phyloP scores from a whole-genome alignment of 1,140 invertebrate genomes.

The Papilio xuthus region DNA sequence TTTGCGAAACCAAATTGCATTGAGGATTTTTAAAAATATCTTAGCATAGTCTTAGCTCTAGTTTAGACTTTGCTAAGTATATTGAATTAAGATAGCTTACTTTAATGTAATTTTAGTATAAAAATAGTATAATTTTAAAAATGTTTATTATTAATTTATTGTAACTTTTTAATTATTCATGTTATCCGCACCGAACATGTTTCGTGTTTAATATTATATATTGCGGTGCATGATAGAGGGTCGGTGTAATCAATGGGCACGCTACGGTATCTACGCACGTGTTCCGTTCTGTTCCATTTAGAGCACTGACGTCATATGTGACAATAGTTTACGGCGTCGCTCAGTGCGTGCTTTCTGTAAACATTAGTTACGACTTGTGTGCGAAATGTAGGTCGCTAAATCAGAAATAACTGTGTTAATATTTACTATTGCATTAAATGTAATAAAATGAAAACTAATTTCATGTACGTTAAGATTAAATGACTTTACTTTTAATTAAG shows the following conservation, averaged over 20 bases:
- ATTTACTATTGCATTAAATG: background rate
- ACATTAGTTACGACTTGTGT: conserved; percentile 6
- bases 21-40: background rate
- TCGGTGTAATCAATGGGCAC: background rate
- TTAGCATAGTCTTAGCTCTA: background rate
- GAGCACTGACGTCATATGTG: conserved; percentile 17
- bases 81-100: too few species aligned
- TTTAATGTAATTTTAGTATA: too few species aligned
- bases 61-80: too few species aligned
- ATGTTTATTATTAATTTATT: background rate
- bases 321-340: conserved; percentile 19
- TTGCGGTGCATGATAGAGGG: background rate
- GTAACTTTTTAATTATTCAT: background rate
- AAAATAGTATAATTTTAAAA: background rate
- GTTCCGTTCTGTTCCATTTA: conserved; percentile 3
- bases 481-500: background rate
- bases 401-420: background rate
- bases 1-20: background rate
- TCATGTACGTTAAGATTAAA: background rate
- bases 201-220: too few species aligned
- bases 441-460: background rate
- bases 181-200: background rate
- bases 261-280: conserved; percentile 21
- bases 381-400: conserved; percentile 20
- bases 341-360: conserved; percentile 17